Evolutionary conservation across 2,113 vertebrate genomes (phyloP).

Genomic region (Cisticola juncidis): DNA sequence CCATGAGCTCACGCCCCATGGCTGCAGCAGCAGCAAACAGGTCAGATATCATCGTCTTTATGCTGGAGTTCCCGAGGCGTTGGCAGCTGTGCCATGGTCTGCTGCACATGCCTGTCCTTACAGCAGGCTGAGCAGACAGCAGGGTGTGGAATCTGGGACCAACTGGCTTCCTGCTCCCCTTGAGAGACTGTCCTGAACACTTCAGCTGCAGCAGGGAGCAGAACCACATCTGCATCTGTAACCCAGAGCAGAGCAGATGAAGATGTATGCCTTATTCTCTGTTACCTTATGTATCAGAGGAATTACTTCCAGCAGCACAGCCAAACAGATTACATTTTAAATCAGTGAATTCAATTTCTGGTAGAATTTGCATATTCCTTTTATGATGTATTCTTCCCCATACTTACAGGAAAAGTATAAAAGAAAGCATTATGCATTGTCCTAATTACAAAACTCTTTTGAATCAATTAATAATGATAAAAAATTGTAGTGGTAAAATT

Average conservation of each 20-base stretch:
- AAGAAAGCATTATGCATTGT: not conserved
- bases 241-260: not conserved
- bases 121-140: not conserved
- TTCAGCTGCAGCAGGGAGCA: not conserved
- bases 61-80: not conserved
- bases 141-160: not conserved
- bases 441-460: not conserved
- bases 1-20: not conserved
- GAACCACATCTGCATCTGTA: not conserved
- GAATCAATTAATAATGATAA: not conserved
- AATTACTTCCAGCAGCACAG: not conserved
- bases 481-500: not conserved
- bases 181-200: fast-evolving
- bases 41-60: not conserved
- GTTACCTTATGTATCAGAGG: not conserved
- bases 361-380: not conserved
- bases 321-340: not conserved
- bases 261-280: not conserved
- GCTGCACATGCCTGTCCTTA: not conserved
- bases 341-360: not conserved
- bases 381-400: not conserved
- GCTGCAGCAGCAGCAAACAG: not conserved
- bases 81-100: not conserved
- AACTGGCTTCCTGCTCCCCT: not conserved
- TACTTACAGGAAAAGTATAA: not conserved